Base-by-base conservation (phyloP, 2,797 vertebrate species). In the Dryobates pubescens region DNA sequence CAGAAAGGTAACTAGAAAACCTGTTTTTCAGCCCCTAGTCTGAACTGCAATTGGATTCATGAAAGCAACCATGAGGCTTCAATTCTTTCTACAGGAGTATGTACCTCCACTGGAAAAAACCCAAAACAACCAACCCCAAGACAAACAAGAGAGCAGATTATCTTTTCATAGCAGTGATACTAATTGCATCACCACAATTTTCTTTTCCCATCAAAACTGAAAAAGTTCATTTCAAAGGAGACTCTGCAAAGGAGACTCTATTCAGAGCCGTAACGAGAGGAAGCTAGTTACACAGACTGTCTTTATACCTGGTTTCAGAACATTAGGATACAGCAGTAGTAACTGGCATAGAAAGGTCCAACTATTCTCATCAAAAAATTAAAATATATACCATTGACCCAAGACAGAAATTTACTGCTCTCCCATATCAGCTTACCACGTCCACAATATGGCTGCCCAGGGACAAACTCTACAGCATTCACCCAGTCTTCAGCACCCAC, bases 381-480 rank as follows among this genome's bases (percentile, higher is more conserved):
- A 38, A n/a, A 29, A 27, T 5, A 41, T 5, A 73, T 76, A 59
- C 13, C 51, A 12, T 5, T 70, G 57, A 64, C 16, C 53, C 41
- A 36, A 3, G 20, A 77, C 26, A 58, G 71, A 92, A 88, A 67
- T 75, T 17, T 29, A 49, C 47, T 53, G 27, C 56, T 83, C 79
- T 3, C 30, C 38, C 45, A 68, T 0, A 78, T 65, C 65, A 96
- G 96, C 98, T 98, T 97, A 99, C 99, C 98, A 85, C 99, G 98
- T 91, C 99, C 99, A 90, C 98, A 99, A 97, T 99, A 99, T 5
- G 99, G 99, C 97, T 99, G 99, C 90, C 99, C 99, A 61, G 99
- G 99, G 75, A 99, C 98, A 96, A 99, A 99, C 97, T 99, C 99
- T 1, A 99, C 98, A 32, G 99, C 99, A 77, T 99, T 99, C 97